These are phyloP conservation scores for Helicolenus hilgendorfi DNA, from an alignment of 2,797 vertebrate genomes.

Conservation along the genomic window DNA sequence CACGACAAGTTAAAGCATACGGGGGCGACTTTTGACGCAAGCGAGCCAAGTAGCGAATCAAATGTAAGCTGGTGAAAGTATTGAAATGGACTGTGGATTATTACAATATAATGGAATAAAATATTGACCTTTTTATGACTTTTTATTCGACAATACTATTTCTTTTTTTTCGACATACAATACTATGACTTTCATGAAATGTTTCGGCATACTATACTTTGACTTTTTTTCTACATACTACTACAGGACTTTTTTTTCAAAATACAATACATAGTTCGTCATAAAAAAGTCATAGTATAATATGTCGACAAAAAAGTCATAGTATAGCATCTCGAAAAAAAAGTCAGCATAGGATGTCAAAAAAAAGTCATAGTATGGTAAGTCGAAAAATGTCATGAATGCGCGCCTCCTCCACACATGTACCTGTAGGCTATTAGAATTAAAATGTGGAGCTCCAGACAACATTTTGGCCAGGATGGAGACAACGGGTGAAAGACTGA, in stretches of 20 bases:
- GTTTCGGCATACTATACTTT: too few species aligned
- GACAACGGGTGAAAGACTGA: too few species aligned
- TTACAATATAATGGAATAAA: background rate
- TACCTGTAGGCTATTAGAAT: too few species aligned
- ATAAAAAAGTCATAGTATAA: background rate
- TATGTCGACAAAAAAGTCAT: background rate
- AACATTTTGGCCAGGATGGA: too few species aligned
- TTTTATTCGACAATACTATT: background rate
- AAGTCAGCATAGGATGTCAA: background rate
- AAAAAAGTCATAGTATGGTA: background rate
- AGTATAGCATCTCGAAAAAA: background rate
- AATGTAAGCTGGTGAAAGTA: background rate
- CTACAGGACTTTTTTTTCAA: too few species aligned
- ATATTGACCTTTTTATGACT: background rate
- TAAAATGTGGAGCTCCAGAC: too few species aligned
- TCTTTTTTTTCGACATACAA: background rate
- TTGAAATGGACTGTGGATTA: background rate
- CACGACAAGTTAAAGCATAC: background rate
- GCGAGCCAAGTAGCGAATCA: accelerated
- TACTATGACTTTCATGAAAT: background rate
- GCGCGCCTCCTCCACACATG: too few species aligned
- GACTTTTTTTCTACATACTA: too few species aligned
- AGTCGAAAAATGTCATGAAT: background rate
- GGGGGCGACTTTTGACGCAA: too few species aligned
- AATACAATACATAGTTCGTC: too few species aligned